Evolutionary conservation across 2,113 vertebrate species (phyloP), one percentile per base, ranked within the genome.

Genomic region (Apus apus): DNA sequence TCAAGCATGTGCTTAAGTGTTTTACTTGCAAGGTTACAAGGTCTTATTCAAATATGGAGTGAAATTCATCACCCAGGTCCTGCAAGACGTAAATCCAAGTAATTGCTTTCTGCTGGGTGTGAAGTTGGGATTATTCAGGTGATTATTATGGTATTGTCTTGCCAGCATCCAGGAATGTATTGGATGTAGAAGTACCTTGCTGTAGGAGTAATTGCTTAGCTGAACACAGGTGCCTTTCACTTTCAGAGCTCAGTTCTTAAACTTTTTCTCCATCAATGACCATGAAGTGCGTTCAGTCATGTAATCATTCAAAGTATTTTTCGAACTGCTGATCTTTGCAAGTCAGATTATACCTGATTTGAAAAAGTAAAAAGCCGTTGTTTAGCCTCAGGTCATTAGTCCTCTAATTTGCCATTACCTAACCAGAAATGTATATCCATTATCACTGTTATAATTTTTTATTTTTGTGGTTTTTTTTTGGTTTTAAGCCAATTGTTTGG

Each of bases 361-460:
- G 77, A 89, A 85, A 92, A 84, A 85, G n/a, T 38, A 74, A 77
- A 90, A 94, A 82, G 64, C 34, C 57, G 60, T 68, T 89, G 48
- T 91, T 96, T 96, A 81, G 80, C 51, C 81, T 90, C 75, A 86
- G 71, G 46, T 75, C 74, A 82, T 97, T 96, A 92, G 76, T 93
- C 60, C 30, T 77, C 84, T 94, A 96, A 96, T 68, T 96, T 72
- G 29, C 90, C 93, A 91, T 96, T 95, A 83, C 80, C 29, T 82
- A 81, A 80, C 51, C 57, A 87, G 85, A 82, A 94, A 85, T 0
- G 2, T 51, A 56, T 64, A 89, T 43, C 36, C 30, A 50, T 89
- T 93, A 91, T 30, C 77, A 27, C 60, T 78, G 19, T 57, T 89
- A 82, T 80, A 82, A 94, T 46, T 46, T 46, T 46, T 46, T 46